phyloP scores from a whole-genome alignment of 2,888 invertebrate genomes.

The Dermolepida albohirtum region DNA sequence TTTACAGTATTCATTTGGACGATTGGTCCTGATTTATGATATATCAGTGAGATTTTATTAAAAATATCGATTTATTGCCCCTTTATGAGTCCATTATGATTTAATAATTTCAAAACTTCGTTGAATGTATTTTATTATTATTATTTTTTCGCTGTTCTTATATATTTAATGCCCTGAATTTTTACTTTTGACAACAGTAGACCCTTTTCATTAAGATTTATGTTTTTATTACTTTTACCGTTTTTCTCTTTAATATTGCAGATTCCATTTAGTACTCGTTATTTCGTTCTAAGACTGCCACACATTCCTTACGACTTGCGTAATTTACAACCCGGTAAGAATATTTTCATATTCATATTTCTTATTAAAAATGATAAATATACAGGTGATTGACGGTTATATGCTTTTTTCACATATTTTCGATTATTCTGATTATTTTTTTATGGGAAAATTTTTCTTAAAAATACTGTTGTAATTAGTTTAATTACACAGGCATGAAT shows the following conservation, averaged over 20 bases:
- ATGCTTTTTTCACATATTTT: background rate
- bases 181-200: conserved; percentile 18
- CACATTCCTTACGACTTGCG: conserved; percentile 24
- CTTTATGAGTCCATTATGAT: conserved; percentile 44
- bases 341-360: conserved; percentile 26
- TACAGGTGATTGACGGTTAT: conserved; percentile 27
- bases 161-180: background rate
- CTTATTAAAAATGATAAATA: conserved; percentile 17
- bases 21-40: conserved; percentile 47
- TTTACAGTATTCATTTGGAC: conserved; percentile 60
- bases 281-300: conserved; percentile 22
- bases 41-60: conserved; percentile 57
- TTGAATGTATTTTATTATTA: conserved; percentile 6
- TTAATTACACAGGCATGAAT: too few species aligned
- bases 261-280: conserved; percentile 35
- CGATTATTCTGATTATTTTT: background rate
- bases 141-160: background rate
- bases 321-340: conserved; percentile 32
- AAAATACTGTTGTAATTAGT: background rate
- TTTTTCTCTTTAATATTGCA: conserved; percentile 38
- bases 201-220: conserved; percentile 32
- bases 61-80: conserved; percentile 59
- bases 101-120: conserved; percentile 38
- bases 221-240: conserved; percentile 28
- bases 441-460: background rate